These are phyloP conservation scores for Mylabris sibirica DNA, from an alignment of 2,888 invertebrate genomes.

Conservation along the genomic window DNA sequence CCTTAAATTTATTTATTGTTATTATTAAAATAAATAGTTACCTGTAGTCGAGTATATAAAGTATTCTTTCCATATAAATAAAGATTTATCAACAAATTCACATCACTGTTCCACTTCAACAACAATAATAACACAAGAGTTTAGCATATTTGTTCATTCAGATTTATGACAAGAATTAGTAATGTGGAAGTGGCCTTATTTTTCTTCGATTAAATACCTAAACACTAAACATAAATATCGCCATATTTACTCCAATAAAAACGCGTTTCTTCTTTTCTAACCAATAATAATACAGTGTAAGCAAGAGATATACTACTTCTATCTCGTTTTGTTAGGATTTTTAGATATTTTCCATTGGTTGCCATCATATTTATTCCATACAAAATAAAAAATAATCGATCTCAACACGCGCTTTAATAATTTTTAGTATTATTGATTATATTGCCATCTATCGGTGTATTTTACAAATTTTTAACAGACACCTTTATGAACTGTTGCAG, in stretches of 20 bases:
- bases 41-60: neutral
- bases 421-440: too few species aligned
- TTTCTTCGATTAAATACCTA: neutral
- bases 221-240: neutral
- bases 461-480: too few species aligned
- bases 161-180: neutral
- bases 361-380: neutral
- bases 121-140: neutral
- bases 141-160: neutral
- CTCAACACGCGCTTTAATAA: too few species aligned
- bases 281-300: neutral
- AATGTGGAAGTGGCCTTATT: constrained; percentile 2
- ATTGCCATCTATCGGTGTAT: too few species aligned
- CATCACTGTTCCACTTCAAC: neutral
- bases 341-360: neutral
- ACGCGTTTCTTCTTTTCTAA: neutral
- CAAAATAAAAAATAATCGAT: neutral
- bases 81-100: neutral
- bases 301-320: neutral
- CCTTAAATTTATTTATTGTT: too few species aligned
- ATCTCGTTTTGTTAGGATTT: neutral
- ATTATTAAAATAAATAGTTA: neutral
- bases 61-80: neutral
- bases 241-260: constrained; percentile 1
- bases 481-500: too few species aligned